Evolutionary conservation across 2,113 vertebrate genomes (phyloP).

Genomic region (Raja brachyura): DNA sequence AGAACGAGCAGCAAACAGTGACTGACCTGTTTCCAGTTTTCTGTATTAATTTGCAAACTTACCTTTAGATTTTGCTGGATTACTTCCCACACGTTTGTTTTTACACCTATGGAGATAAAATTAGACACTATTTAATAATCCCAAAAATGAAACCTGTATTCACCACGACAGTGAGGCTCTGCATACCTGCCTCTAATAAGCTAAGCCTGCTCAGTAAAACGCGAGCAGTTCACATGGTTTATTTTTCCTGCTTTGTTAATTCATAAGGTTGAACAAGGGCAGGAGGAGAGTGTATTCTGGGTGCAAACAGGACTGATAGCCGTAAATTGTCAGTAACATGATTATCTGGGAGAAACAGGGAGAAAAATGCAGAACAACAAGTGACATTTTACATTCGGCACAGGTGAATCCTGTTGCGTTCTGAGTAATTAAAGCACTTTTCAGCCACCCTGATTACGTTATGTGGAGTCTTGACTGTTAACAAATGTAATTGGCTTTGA

Average conservation of each 20-base stretch:
- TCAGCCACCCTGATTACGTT: neutral
- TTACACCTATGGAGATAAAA: slow-evolving; percentile 61
- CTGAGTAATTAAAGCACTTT: neutral
- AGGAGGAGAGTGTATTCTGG: neutral
- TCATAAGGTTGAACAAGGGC: neutral
- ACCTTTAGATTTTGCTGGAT: slow-evolving; percentile 74
- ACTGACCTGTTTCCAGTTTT: neutral
- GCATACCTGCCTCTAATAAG: neutral
- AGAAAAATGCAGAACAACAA: too few relatives aligned
- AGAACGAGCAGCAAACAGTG: neutral
- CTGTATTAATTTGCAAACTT: slow-evolving; percentile 46
- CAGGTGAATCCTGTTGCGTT: neutral
- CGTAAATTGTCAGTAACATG: neutral
- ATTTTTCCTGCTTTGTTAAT: neutral
- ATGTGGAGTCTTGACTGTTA: neutral
- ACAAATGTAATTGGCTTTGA: neutral
- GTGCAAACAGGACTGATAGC: neutral
- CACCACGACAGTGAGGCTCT: neutral
- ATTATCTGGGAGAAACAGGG: too few relatives aligned
- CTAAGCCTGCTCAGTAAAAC: neutral
- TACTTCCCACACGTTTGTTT: slow-evolving; percentile 46
- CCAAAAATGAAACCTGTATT: neutral
- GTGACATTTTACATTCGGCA: neutral
- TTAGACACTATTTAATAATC: slow-evolving; percentile 6
- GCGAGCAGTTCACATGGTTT: neutral